Base-by-base conservation (phyloP, 2,888 invertebrate species). In the Dinocampus coccinellae region DNA sequence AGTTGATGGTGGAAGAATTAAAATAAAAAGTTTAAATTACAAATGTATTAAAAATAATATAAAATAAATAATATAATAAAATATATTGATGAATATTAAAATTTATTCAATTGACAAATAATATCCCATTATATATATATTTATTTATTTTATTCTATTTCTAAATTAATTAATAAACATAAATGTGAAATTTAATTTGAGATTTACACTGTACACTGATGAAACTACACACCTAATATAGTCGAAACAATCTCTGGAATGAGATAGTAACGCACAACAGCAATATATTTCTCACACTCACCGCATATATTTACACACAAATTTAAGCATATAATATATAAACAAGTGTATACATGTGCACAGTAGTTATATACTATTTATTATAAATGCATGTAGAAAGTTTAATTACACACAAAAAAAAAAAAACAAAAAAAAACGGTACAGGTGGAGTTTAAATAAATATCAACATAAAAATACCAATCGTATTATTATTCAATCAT, bases 341-440 rank as follows among this genome's bases (percentile, higher is more conserved):
- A 1, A 39, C n/a, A 20, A 16, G 9, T 47, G 16, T 6, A 16
- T 47, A 10, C 7, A 16, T 7, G 2, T 16, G 6, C 9, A 47
- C n/a, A 39, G n/a, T n/a, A n/a, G n/a, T 60, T 60, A 22, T 60
- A 60, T 33, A 34, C 34, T 20, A 33, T 34, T 10, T 3, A 26
- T 11, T 34, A 29, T 20, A 72, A 76, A 75, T 74, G 70, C 75
- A 70, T 70, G 67, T 77, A n/a, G n/a, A n/a, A 79, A 81, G 80
- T 83, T 83, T 82, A 84, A 84, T 83, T 83, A 83, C 81, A 83
- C 79, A 76, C n/a, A n/a, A n/a, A n/a, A n/a, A n/a, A n/a, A n/a
- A n/a, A n/a, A n/a, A n/a, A n/a, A n/a, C n/a, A n/a, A n/a, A 68
- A 26, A 36, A 55, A n/a, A 36, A 52, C 55, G 7, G 16, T 16